Percentiles rank a stretch among this genome's conserved stretches.
phyloP scores from a whole-genome alignment of 1,140 invertebrate species.

The Drosophila virilis region DNA sequence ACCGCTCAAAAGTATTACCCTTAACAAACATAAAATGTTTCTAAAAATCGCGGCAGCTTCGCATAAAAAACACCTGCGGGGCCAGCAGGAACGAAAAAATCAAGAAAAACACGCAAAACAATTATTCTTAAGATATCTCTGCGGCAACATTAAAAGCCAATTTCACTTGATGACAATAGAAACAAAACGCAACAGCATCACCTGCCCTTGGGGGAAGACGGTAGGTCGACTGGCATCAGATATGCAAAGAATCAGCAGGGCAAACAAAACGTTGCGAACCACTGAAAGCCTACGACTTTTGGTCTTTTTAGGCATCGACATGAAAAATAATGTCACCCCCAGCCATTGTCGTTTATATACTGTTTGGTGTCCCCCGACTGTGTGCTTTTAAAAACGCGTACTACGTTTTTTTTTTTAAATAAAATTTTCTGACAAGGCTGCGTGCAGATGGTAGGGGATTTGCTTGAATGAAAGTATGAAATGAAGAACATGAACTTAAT shows the following conservation, averaged over 20 bases:
- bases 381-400: conserved; percentile 54
- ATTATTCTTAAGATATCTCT: conserved; percentile 84
- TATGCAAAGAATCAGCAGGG: conserved; percentile 79
- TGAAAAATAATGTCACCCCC: conserved; percentile 83
- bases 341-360: conserved; percentile 27
- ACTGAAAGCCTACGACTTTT: conserved; percentile 62
- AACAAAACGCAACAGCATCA: conserved; percentile 73
- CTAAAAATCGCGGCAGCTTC: conserved; percentile 38
- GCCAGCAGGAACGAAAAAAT: conserved; percentile 55
- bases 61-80: conserved; percentile 74
- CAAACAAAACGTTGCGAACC: conserved; percentile 62
- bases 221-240: conserved; percentile 58
- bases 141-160: conserved; percentile 84
- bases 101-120: conserved; percentile 84
- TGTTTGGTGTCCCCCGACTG: conserved; percentile 12
- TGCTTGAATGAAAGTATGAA: not conserved
- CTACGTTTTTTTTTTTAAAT: conserved; percentile 53
- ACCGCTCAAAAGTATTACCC: conserved; percentile 38
- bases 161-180: conserved; percentile 84
- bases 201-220: conserved; percentile 58
- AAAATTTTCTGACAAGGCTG: conserved; percentile 70
- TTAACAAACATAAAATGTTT: conserved; percentile 52
- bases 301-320: conserved; percentile 73
- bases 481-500: not conserved
- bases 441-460: conserved; percentile 27